Base-by-base conservation (phyloP, 2,888 invertebrate genomes). In the Gari tellinella region DNA sequence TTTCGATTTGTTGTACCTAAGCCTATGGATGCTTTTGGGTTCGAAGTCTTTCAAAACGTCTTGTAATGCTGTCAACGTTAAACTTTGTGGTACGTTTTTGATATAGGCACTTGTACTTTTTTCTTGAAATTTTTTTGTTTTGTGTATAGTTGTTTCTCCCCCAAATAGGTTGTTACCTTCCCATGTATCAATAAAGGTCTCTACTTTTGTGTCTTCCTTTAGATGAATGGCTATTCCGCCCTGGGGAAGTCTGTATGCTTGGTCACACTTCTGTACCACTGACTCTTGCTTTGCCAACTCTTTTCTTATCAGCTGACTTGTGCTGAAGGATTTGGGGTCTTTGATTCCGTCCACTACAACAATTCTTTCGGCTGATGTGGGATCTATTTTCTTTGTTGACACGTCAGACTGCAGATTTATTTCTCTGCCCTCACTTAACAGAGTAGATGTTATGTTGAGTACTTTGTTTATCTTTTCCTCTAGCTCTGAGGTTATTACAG, bases 221-320 rank as follows among this genome's bases (percentile, higher is more conserved):
- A n/a, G n/a, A n/a, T n/a, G n/a, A n/a, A n/a, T 45, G 19, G 45
- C 45, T 45, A 45, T 45, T 45, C 45, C 45, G 19, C 45, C 45
- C 19, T 45, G 45, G 45, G 45, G 45, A 15, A 45, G 45, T 45
- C 45, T 45, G n/a, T 45, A 45, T 7, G 45, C 45, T 19, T 17
- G 45, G 45, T 45, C 45, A 45, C 45, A 45, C 45, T 45, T 45
- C 19, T 45, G 17, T 45, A 45, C 45, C 15, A 45, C 19, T 45
- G 45, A 45, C 45, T 45, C 45, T 15, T 45, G 45, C 45, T 45
- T 45, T 45, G 45, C 45, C 19, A n/a, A 5, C 19, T 5, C 45
- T 45, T 45, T 45, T 15, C 45, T 45, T n/a, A 45, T 45, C n/a
- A 45, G 45, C 17, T 45, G 45, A 19, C 45, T 45, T n/a, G 45